Conservation (phyloP, 2,113 vertebrate species). For the Tenebrosternarchus preto region DNA sequence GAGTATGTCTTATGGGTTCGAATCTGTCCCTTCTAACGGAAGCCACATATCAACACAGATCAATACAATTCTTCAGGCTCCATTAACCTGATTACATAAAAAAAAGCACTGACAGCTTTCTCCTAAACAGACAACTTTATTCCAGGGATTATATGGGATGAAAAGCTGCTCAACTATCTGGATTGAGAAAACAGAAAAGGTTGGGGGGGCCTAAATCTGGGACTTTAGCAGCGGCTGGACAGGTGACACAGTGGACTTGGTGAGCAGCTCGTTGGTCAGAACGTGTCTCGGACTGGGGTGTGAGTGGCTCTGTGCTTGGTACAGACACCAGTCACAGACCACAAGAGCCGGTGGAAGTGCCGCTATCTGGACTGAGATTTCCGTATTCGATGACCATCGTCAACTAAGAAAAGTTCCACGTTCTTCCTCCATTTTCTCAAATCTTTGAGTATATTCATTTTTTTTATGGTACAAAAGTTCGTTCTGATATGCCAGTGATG, state of each 20-base stretch:
- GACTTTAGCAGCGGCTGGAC: slow-evolving; percentile 66
- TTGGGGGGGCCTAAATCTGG: slow-evolving; percentile 57
- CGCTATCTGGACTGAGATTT: not conserved
- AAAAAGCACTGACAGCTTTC: slow-evolving; percentile 72
- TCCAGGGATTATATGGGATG: slow-evolving; percentile 84
- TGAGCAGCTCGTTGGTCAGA: slow-evolving; percentile 75
- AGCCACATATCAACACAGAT: slow-evolving; percentile 79
- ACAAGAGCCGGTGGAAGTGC: slow-evolving; percentile 26
- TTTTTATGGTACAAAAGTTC: too few species aligned
- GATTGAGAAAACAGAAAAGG: slow-evolving; percentile 71
- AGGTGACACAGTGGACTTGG: slow-evolving; percentile 82
- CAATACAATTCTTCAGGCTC: slow-evolving; percentile 88
- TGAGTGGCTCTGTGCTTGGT: slow-evolving; percentile 77
- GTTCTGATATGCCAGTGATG: too few species aligned
- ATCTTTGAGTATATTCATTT: not conserved
- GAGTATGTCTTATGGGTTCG: slow-evolving; percentile 73
- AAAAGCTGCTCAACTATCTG: slow-evolving; percentile 73
- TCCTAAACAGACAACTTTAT: slow-evolving; percentile 83
- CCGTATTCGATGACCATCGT: not conserved
- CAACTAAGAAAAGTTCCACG: too few species aligned
- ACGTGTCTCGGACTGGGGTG: slow-evolving; percentile 80
- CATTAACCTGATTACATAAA: slow-evolving; percentile 95
- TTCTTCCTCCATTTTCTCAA: not conserved
- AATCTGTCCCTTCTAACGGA: slow-evolving; percentile 83
- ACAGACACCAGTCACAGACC: slow-evolving; percentile 68